Percentiles rank a stretch among this genome's conserved stretches.
These are phyloP conservation scores for Leucophenga maculata DNA, from an alignment of 2,888 invertebrate genomes.

Conservation along the genomic window DNA sequence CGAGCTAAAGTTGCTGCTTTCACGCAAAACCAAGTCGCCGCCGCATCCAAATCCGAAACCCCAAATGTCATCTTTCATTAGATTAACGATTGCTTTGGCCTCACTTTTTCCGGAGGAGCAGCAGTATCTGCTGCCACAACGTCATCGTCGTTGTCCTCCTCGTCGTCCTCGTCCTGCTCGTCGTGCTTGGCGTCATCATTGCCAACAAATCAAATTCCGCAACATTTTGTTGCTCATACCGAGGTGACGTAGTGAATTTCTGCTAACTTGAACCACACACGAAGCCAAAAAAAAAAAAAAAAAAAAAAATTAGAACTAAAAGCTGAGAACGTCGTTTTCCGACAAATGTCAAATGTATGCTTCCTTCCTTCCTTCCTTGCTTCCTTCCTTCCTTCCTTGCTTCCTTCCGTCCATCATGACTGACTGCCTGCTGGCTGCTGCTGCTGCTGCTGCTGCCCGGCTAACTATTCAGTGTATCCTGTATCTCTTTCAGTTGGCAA, in stretches of 20 bases:
- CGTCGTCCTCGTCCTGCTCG: no score
- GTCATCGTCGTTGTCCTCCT: no score
- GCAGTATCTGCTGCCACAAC: neutral
- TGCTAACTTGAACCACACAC: neutral
- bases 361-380: neutral
- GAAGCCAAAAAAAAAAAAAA: neutral
- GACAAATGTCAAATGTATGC: neutral
- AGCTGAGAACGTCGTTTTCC: neutral
- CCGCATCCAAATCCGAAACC: neutral
- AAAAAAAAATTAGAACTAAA: neutral
- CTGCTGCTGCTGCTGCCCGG: no score
- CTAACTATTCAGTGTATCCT: constrained; percentile 1
- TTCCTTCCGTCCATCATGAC: no score
- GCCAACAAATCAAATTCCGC: constrained; percentile 15
- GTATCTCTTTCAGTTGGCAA: neutral
- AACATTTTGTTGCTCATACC: constrained; percentile 5
- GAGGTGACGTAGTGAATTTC: neutral
- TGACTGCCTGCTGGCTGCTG: no score
- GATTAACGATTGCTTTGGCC: constrained; percentile 6
- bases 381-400: neutral
- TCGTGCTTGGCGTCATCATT: neutral
- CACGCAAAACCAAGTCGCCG: no score
- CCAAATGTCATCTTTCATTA: constrained; percentile 14
- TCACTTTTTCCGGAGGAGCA: no score
- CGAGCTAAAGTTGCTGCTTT: no score